Evolutionary conservation across 2,113 vertebrate genomes (phyloP).

Genomic region (Chinchilla lanigera): DNA sequence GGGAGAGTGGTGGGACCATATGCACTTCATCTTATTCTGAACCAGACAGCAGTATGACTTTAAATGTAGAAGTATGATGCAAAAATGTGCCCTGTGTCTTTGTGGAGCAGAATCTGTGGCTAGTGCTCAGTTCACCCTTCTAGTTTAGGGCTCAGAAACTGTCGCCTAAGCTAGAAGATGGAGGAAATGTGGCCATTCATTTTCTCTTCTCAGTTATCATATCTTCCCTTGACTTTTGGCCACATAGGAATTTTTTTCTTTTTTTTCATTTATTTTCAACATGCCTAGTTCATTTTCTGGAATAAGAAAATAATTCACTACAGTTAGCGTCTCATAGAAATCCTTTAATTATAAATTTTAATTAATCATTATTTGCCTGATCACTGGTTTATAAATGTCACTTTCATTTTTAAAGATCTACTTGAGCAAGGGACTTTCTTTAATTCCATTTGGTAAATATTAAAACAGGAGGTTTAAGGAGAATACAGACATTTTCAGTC

Average conservation of each 20-base stretch:
- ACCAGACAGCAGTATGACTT: background rate
- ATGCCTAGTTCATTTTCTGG: background rate
- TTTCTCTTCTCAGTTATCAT: background rate
- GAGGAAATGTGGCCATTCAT: background rate
- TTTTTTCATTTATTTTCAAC: background rate
- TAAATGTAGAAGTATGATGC: background rate
- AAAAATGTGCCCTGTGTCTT: background rate
- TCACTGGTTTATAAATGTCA: background rate
- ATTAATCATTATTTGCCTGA: background rate
- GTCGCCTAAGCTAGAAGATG: too few species aligned
- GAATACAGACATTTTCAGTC: background rate
- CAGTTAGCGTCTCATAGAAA: background rate
- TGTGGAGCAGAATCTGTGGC: fast-evolving
- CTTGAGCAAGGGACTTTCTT: background rate
- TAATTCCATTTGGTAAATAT: background rate
- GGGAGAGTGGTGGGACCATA: too few species aligned
- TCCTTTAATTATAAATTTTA: background rate
- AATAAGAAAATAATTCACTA: background rate
- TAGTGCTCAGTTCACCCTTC: background rate
- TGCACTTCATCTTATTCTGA: background rate
- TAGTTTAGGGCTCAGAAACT: too few species aligned
- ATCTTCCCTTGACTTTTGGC: background rate
- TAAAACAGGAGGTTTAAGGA: background rate
- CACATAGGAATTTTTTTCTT: background rate
- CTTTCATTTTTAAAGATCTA: background rate